A percentile compares a stretch with the other conserved stretches of the same genome.
Conservation (phyloP, 2,113 vertebrate genomes). For the Tenrec ecaudatus region DNA sequence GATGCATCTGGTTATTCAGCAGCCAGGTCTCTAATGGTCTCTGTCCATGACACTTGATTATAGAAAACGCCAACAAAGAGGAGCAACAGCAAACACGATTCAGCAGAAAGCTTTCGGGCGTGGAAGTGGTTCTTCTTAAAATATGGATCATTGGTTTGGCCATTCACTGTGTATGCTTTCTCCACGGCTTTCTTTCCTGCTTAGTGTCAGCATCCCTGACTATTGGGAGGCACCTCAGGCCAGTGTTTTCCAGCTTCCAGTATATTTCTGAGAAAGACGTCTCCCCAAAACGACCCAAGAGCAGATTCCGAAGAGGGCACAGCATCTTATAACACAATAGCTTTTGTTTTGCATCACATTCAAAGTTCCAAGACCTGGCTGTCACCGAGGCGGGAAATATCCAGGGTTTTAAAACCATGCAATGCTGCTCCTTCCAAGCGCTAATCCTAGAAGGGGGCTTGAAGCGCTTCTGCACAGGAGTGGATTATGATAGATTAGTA, state of each 20-base stretch:
- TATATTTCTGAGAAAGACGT: conserved; percentile 33
- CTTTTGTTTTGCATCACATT: neutral
- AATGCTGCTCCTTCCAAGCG: neutral
- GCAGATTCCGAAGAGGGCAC: neutral
- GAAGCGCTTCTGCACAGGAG: neutral
- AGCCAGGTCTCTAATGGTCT: neutral
- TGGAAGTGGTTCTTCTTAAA: neutral
- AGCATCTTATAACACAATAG: neutral
- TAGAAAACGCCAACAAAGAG: neutral
- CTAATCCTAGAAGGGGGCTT: neutral
- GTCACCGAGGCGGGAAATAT: neutral
- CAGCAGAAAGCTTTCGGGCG: neutral
- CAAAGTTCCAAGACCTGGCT: neutral
- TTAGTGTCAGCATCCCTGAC: neutral
- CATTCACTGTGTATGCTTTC: neutral
- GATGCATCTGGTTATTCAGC: neutral
- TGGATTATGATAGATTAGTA: neutral
- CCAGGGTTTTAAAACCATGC: neutral
- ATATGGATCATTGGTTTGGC: neutral
- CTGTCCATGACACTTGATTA: neutral
- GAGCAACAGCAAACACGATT: neutral
- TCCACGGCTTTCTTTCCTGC: neutral
- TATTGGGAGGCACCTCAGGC: neutral
- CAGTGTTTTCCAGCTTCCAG: neutral
- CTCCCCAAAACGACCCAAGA: conserved; percentile 29